Evolutionary conservation across 2,888 invertebrate species (phyloP).

Genomic region (Orchestes rusci): DNA sequence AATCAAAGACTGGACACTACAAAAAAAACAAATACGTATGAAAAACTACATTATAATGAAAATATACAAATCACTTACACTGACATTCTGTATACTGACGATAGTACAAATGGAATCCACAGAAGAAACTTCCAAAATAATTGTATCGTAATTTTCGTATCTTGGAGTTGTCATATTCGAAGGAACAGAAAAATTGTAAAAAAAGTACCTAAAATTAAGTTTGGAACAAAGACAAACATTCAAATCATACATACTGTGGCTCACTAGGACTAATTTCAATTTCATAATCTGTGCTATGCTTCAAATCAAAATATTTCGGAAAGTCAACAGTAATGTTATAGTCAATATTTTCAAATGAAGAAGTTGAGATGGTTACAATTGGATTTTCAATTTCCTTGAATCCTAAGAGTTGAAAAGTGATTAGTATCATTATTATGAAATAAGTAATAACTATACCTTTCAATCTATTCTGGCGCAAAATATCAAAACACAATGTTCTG

Average conservation of each 20-base stretch:
- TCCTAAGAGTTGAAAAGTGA: constrained; percentile 1
- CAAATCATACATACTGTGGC: constrained; percentile 31
- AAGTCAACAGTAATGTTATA: constrained; percentile 55
- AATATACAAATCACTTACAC: constrained; percentile 46
- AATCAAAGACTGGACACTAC: constrained; percentile 81
- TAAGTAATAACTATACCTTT: too few relatives aligned
- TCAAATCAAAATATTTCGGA: constrained; percentile 53
- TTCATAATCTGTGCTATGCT: constrained; percentile 41
- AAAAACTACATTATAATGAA: not conserved
- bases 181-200: constrained; percentile 45
- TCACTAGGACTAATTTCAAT: constrained; percentile 43
- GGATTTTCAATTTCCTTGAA: constrained; percentile 26
- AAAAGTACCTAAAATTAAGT: constrained; percentile 48
- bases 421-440: too few relatives aligned
- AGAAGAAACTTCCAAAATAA: constrained; percentile 57
- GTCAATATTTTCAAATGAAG: constrained; percentile 50
- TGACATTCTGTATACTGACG: constrained; percentile 69
- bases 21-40: constrained; percentile 32
- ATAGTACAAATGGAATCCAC: constrained; percentile 63
- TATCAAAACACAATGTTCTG: constrained; percentile 57
- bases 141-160: constrained; percentile 39
- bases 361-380: constrained; percentile 45
- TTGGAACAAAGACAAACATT: not conserved
- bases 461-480: too few relatives aligned
- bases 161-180: constrained; percentile 8